Evolutionary conservation across 2,888 invertebrate genomes (phyloP).

Genomic region (Nemotelus nigrinus): DNA sequence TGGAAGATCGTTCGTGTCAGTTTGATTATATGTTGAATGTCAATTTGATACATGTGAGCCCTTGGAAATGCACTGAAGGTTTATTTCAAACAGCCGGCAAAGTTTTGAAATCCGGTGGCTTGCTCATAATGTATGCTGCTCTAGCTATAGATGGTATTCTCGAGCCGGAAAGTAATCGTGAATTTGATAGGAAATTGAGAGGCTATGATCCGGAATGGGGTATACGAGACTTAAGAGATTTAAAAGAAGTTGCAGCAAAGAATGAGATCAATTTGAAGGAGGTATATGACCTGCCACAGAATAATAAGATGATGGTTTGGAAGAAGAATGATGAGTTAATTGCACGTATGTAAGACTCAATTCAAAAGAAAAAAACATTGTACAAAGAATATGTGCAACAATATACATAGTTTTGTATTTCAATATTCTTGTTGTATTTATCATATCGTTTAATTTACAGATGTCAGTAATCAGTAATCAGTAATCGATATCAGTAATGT

Average conservation of each 20-base stretch:
- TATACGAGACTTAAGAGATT: slow-evolving; percentile 77
- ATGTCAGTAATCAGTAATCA: too few species aligned
- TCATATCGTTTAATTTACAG: too few species aligned
- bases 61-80: slow-evolving; percentile 77
- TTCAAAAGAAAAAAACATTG: too few species aligned
- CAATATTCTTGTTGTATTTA: too few species aligned
- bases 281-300: slow-evolving; percentile 84
- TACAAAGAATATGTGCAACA: too few species aligned
- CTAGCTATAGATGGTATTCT: slow-evolving; percentile 82
- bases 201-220: slow-evolving; percentile 80
- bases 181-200: slow-evolving; percentile 77
- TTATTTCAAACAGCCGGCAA: slow-evolving; percentile 77
- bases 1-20: slow-evolving; percentile 64
- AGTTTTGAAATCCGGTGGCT: slow-evolving; percentile 74
- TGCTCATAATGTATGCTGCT: slow-evolving; percentile 87
- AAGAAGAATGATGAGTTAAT: slow-evolving; percentile 63
- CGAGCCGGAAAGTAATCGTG: slow-evolving; percentile 83
- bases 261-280: slow-evolving; percentile 77
- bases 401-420: too few species aligned
- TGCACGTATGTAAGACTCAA: neutral
- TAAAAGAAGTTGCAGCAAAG: slow-evolving; percentile 67
- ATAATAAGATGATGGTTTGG: slow-evolving; percentile 87
- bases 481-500: too few species aligned
- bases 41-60: slow-evolving; percentile 90
- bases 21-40: slow-evolving; percentile 83